Percentiles rank a stretch among this genome's conserved stretches.
Evolutionary conservation across 2,113 vertebrate species (phyloP).

Genomic region (Hemibagrus wyckioides): DNA sequence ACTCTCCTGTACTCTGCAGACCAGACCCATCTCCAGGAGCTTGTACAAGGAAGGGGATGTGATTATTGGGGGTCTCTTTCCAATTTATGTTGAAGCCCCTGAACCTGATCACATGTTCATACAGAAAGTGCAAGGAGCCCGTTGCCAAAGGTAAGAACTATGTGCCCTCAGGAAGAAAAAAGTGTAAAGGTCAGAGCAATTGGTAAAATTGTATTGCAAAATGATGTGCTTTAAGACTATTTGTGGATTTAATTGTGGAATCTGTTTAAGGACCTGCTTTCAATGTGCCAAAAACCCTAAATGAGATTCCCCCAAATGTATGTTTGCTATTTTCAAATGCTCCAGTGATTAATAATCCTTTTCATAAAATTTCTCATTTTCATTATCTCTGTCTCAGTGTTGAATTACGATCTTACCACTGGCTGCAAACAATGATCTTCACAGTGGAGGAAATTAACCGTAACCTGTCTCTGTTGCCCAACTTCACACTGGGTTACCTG

Average conservation of each 20-base stretch:
- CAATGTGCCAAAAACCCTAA: neutral
- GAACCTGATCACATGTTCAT: constrained; percentile 52
- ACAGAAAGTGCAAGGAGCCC: constrained; percentile 21
- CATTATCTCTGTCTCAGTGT: constrained; percentile 40
- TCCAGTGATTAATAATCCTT: neutral
- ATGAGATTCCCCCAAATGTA: no score
- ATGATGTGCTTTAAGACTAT: neutral
- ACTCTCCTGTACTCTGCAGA: constrained; percentile 54
- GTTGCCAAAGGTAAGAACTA: constrained; percentile 56
- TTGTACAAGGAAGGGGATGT: constrained; percentile 61
- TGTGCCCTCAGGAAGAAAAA: neutral
- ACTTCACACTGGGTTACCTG: constrained; percentile 57
- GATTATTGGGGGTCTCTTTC: constrained; percentile 64
- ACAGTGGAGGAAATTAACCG: constrained; percentile 62
- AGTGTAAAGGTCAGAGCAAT: neutral
- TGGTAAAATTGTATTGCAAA: neutral
- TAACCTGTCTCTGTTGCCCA: constrained; percentile 48
- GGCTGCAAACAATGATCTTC: constrained; percentile 60
- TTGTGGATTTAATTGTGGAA: neutral
- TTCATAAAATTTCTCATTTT: neutral
- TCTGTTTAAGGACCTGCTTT: neutral
- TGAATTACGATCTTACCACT: constrained; percentile 38
- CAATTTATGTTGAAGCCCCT: constrained; percentile 56
- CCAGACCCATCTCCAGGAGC: constrained; percentile 54
- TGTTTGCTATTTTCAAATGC: neutral